Conservation (phyloP, 2,797 vertebrate genomes). For the Rhodeus uyekii region DNA sequence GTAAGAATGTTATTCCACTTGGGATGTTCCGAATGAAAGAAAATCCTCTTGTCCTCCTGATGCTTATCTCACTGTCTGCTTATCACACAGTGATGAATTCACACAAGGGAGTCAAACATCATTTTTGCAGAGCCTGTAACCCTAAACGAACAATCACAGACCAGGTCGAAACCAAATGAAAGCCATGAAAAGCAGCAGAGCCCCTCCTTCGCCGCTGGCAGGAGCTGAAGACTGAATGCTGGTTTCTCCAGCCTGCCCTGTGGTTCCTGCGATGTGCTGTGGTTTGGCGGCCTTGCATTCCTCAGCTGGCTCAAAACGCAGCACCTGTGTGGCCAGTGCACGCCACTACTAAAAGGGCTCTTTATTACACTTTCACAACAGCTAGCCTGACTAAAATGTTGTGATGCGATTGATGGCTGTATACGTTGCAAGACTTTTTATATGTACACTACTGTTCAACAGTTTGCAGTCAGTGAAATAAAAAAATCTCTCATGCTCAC, state of each 20-base stretch:
- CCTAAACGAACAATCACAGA: background rate
- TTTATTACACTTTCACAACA: background rate
- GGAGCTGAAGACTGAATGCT: background rate
- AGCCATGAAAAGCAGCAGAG: background rate
- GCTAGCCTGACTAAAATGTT: background rate
- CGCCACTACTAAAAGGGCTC: background rate
- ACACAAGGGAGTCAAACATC: background rate
- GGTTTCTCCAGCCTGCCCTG: conserved; percentile 69
- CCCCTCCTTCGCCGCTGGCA: background rate
- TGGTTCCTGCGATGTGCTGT: conserved; percentile 65
- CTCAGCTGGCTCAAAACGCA: conserved; percentile 33
- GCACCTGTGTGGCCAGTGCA: conserved; percentile 18
- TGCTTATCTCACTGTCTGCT: background rate
- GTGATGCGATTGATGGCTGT: background rate
- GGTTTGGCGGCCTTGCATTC: conserved; percentile 28
- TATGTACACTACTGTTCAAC: background rate
- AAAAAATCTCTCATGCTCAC: background rate
- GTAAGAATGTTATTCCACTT: background rate
- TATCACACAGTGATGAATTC: background rate
- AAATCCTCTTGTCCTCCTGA: background rate
- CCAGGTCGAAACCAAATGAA: background rate
- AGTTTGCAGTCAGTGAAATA: background rate
- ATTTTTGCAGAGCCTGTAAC: background rate
- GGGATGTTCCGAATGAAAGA: background rate
- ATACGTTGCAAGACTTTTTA: background rate